A percentile compares a stretch with the other conserved stretches of the same genome.
These are phyloP conservation scores for Plectropomus leopardus DNA, from an alignment of 2,113 vertebrate genomes.

Conservation along the genomic window DNA sequence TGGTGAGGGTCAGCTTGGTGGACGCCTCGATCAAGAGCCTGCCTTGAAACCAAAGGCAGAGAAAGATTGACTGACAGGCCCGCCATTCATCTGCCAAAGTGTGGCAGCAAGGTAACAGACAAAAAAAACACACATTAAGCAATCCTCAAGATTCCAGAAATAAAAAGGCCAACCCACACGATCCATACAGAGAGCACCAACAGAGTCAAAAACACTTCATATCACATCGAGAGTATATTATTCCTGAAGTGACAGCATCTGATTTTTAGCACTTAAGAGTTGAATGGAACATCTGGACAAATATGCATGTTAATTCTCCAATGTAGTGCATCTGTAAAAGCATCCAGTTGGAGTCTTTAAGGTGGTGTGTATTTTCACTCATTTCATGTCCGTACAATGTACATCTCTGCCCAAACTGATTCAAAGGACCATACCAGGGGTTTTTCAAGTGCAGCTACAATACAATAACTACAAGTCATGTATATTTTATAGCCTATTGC, in stretches of 20 bases:
- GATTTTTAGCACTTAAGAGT: constrained; percentile 77
- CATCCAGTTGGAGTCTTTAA: constrained; percentile 26
- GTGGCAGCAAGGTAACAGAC: constrained; percentile 71
- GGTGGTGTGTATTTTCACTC: constrained; percentile 1
- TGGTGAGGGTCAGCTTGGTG: constrained; percentile 26
- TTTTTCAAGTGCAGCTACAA: constrained; percentile 6
- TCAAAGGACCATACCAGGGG: constrained; percentile 42
- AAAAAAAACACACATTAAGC: constrained; percentile 81
- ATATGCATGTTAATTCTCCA: constrained; percentile 25
- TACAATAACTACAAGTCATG: constrained; percentile 11
- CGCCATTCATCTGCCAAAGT: constrained; percentile 49
- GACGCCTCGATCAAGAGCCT: constrained; percentile 40
- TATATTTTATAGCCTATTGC: not conserved
- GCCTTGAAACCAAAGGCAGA: constrained; percentile 60
- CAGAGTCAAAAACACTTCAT: constrained; percentile 80
- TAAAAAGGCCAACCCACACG: constrained; percentile 87
- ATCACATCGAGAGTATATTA: constrained; percentile 71
- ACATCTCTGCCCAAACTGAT: constrained; percentile 5
- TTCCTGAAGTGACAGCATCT: constrained; percentile 85
- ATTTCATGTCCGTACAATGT: not conserved
- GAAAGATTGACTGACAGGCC: constrained; percentile 42
- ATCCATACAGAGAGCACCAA: constrained; percentile 82
- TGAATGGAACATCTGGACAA: constrained; percentile 51
- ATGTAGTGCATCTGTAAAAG: constrained; percentile 25
- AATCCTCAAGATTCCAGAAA: constrained; percentile 82